Evolutionary conservation across 2,797 vertebrate species (phyloP).

Genomic region (Tragelaphus oryx): DNA sequence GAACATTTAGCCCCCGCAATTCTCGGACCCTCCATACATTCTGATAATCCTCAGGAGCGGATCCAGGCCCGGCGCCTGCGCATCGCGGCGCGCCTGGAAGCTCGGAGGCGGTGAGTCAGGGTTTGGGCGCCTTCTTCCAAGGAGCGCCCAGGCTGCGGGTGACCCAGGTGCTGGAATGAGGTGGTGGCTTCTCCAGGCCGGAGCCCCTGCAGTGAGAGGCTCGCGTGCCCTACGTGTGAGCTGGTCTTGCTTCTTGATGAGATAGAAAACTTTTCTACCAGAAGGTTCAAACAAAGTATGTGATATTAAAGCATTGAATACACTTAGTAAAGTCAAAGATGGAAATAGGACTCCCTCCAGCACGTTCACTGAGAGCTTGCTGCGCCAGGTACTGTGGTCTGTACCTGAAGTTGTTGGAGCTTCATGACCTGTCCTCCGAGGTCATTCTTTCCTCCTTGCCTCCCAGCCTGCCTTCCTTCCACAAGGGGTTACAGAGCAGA

Average conservation of each 20-base stretch:
- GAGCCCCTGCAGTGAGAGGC: not conserved
- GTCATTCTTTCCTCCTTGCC: not conserved
- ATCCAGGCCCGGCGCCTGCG: constrained; percentile 82
- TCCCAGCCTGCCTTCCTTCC: not conserved
- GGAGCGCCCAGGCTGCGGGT: not conserved
- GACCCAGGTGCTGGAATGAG: not conserved
- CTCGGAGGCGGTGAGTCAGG: constrained; percentile 77
- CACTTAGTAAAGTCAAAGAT: not conserved
- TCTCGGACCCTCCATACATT: constrained; percentile 56
- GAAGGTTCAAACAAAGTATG: not conserved
- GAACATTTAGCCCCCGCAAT: not conserved
- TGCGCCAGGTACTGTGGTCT: not conserved
- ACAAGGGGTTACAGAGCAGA: not conserved
- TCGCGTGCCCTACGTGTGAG: not conserved
- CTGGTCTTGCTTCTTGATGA: not conserved
- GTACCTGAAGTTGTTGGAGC: not conserved
- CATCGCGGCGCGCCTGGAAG: constrained; percentile 74
- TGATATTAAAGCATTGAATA: not conserved
- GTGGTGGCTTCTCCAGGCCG: not conserved
- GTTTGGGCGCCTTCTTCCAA: not conserved
- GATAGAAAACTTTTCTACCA: not conserved
- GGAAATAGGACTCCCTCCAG: not conserved
- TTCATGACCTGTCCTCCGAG: not conserved
- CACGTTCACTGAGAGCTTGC: not conserved
- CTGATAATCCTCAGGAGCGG: constrained; percentile 77